Conservation (phyloP, 1,140 invertebrate species). For the Triops longicaudatus region DNA sequence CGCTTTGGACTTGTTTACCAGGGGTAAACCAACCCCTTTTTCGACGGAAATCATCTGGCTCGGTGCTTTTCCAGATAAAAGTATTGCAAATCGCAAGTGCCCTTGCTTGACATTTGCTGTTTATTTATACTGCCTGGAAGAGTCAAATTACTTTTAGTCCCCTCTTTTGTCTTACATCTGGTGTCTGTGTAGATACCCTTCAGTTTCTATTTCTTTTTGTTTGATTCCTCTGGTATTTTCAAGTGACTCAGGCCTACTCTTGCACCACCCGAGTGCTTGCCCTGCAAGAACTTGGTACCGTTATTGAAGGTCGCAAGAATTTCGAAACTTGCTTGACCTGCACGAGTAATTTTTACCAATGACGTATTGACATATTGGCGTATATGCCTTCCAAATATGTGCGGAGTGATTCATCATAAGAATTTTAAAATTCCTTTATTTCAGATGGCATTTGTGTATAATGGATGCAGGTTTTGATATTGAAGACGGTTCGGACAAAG, state of each 20-base stretch:
- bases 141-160: background rate
- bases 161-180: background rate
- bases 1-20: background rate
- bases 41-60: background rate
- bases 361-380: no score
- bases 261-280: slow-evolving; percentile 8
- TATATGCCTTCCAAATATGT: no score
- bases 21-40: background rate
- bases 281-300: background rate
- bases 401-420: no score
- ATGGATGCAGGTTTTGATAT: no score
- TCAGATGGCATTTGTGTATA: no score
- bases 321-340: no score
- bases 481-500: no score
- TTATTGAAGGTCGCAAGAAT: background rate
- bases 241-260: background rate
- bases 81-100: background rate
- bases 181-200: background rate
- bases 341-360: no score
- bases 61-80: background rate
- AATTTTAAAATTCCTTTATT: no score
- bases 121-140: background rate
- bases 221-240: background rate
- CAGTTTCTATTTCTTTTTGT: background rate
- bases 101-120: background rate